Percentiles rank a stretch among this genome's conserved stretches.
These are phyloP conservation scores for Bombycilla garrulus DNA, from an alignment of 2,113 vertebrate species.

Conservation along the genomic window DNA sequence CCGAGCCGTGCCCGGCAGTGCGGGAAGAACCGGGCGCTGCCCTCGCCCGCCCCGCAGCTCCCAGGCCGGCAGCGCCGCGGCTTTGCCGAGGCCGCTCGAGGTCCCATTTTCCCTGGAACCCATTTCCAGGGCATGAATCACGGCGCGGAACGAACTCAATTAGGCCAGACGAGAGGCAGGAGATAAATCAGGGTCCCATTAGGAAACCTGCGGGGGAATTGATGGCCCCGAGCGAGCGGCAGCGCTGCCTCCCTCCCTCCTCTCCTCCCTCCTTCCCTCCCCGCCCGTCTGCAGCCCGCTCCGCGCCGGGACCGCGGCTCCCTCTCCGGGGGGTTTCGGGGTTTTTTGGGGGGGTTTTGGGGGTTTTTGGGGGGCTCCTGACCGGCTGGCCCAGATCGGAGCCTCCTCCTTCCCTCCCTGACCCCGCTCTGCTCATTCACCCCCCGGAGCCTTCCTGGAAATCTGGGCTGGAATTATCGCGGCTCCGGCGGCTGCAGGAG, in stretches of 20 bases:
- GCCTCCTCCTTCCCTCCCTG: not conserved
- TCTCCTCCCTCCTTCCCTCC: not conserved
- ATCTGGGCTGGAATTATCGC: not conserved
- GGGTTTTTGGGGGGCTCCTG: too few relatives aligned
- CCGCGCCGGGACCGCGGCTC: not conserved
- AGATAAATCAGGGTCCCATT: slow-evolving; percentile 79
- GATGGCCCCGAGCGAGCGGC: slow-evolving; percentile 19
- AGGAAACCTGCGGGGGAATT: slow-evolving; percentile 55
- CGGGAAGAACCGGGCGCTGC: slow-evolving; percentile 47
- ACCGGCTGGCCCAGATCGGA: not conserved
- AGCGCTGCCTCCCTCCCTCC: not conserved
- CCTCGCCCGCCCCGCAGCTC: slow-evolving; percentile 46
- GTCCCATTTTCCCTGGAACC: slow-evolving; percentile 74
- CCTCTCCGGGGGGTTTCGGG: not conserved
- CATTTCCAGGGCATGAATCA: slow-evolving; percentile 78
- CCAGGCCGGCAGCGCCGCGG: not conserved
- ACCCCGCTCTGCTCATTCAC: not conserved
- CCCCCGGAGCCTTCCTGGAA: not conserved
- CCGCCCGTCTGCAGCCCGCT: not conserved
- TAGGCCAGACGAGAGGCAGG: slow-evolving; percentile 72
- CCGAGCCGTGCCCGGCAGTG: slow-evolving; percentile 38
- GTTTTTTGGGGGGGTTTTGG: too few relatives aligned
- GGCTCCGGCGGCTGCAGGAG: too few relatives aligned
- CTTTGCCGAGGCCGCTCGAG: slow-evolving; percentile 44
- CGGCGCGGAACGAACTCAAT: slow-evolving; percentile 72